phyloP scores from a whole-genome alignment of 2,113 vertebrate genomes.

The Lagopus muta region DNA sequence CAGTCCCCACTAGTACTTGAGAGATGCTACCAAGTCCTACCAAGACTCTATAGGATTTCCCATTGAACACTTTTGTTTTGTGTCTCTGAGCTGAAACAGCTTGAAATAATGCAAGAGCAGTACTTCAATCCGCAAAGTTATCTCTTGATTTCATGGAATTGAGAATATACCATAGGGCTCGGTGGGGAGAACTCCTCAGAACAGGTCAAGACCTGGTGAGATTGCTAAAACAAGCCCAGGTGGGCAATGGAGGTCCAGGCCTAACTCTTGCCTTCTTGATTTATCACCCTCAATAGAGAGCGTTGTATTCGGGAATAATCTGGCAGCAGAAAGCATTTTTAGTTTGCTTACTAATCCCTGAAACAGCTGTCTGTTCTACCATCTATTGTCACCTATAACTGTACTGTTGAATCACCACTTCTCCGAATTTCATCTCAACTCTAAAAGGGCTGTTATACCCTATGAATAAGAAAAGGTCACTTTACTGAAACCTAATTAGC shows the following conservation, averaged over 20 bases:
- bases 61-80: not conserved
- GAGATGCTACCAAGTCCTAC: not conserved
- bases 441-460: not conserved
- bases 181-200: not conserved
- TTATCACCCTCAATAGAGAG: not conserved
- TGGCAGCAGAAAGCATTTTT: not conserved
- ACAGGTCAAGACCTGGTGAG: not conserved
- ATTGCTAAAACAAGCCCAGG: not conserved
- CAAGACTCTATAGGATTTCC: not conserved
- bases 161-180: fast-evolving
- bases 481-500: not conserved
- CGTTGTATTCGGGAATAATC: not conserved
- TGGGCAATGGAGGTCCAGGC: not conserved
- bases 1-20: not conserved
- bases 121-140: not conserved
- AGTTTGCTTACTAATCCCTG: not conserved
- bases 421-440: not conserved
- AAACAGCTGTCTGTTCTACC: not conserved
- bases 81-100: not conserved
- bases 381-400: not conserved
- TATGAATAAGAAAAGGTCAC: not conserved
- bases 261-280: not conserved
- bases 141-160: not conserved
- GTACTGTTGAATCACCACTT: not conserved
- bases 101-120: not conserved